A percentile compares a stretch with the other conserved stretches of the same genome.
Evolutionary conservation across 2,797 vertebrate species (phyloP).

Genomic region (Brotula barbata): DNA sequence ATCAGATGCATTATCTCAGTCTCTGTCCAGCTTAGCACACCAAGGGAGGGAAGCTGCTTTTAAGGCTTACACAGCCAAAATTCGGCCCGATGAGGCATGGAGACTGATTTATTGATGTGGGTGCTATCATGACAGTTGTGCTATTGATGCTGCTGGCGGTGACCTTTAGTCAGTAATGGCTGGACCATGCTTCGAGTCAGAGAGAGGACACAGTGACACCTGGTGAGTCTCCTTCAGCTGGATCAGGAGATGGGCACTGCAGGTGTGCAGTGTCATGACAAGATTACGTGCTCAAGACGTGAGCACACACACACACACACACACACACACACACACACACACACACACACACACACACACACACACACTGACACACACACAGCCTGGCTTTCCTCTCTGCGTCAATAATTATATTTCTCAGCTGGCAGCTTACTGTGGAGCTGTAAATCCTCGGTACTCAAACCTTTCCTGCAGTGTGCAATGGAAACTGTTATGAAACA

Average conservation of each 20-base stretch:
- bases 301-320: conserved; percentile 75
- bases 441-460: conserved; percentile 43
- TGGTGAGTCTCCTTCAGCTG: conserved; percentile 53
- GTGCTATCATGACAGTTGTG: conserved; percentile 69
- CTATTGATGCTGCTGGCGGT: conserved; percentile 65
- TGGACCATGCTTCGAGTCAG: conserved; percentile 68
- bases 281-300: conserved; percentile 64
- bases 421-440: conserved; percentile 37
- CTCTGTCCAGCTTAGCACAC: conserved; percentile 64
- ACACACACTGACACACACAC: conserved; percentile 73
- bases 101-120: conserved; percentile 63
- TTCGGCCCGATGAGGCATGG: conserved; percentile 67
- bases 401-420: conserved; percentile 41
- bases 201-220: conserved; percentile 67
- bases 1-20: conserved; percentile 69
- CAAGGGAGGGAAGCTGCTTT: conserved; percentile 66
- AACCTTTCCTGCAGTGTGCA: conserved; percentile 19
- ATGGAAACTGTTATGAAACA: conserved; percentile 43
- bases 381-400: conserved; percentile 30
- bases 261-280: conserved; percentile 61
- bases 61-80: conserved; percentile 71
- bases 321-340: conserved; percentile 63
- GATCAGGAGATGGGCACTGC: neutral
- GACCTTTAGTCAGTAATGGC: conserved; percentile 72
- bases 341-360: conserved; percentile 76